Evolutionary conservation across 2,888 invertebrate genomes (phyloP), one percentile per base, ranked within the genome.

Genomic region (Rhingia campestris): DNA sequence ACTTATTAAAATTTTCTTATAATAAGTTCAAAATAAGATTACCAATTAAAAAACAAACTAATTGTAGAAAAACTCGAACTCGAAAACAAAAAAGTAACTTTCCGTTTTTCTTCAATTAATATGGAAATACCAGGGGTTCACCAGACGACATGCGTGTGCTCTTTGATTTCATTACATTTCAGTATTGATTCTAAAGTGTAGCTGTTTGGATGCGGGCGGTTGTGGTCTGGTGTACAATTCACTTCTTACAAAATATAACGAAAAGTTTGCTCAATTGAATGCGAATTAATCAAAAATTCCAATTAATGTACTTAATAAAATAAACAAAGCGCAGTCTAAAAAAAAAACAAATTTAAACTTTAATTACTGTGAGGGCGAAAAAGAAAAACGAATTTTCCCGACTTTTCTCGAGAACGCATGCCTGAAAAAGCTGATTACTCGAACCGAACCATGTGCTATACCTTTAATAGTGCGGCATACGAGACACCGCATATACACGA

Each of bases 131-230:
- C 41, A 41, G 41, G n/a, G 35, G 22, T 22, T 22, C 22, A 67
- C 39, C 45, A 82, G 45, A 32, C 79, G 51, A 22, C 82, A 64
- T 77, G 82, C 73, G 79, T 84, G 45, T 66, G 45, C 84, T 84
- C 69, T 70, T 73, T 22, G 61, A 61, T 56, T 63, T 35, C 58
- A 58, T 33, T 66, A 41, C 39, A 37, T 75, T 59, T 80, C 61
- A 84, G 84, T 84, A 84, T 84, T 84, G 84, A 84, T 84, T 84
- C 80, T 66, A 58, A 80, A 74, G 74, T 80, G 70, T 59, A 35
- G 54, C 35, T 33, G 80, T 61, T 74, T 80, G 66, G 54, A 75
- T 61, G 69, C 59, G 66, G 79, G 59, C 70, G 74, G 70, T 54
- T 43, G 51, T 64, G 53, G 53, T 75, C 54, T 63, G 56, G 67